A percentile compares a stretch with the other conserved stretches of the same genome.
These are phyloP conservation scores for Netelia fuscicornis DNA, from an alignment of 2,888 invertebrate species.

Conservation along the genomic window DNA sequence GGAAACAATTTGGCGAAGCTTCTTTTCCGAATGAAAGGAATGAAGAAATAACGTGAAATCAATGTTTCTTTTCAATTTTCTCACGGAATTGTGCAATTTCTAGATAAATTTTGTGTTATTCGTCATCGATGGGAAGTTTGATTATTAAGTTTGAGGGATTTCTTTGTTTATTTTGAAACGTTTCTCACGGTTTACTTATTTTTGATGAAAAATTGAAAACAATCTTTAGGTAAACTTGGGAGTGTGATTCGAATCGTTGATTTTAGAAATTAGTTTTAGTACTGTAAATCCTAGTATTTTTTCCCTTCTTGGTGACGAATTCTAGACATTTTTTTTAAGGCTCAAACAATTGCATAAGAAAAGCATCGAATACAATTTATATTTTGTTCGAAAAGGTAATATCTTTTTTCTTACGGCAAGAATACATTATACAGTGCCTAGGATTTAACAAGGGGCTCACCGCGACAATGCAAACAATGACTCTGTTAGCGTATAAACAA, in stretches of 20 bases:
- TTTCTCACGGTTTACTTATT: too few relatives aligned
- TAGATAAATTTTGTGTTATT: background rate
- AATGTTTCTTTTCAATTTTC: background rate
- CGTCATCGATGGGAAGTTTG: background rate
- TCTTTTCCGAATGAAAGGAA: background rate
- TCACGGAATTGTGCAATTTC: background rate
- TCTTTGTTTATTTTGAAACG: too few relatives aligned
- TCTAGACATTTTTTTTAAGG: background rate
- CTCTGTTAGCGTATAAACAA: background rate
- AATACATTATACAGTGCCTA: conserved; percentile 7
- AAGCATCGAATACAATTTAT: background rate
- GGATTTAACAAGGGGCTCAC: conserved; percentile 28
- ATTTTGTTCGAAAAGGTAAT: too few relatives aligned
- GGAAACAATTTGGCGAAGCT: background rate
- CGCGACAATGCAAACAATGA: conserved; percentile 33
- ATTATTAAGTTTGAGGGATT: too few relatives aligned
- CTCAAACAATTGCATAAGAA: background rate
- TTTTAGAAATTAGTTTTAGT: background rate
- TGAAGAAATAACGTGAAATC: background rate
- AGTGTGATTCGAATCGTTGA: background rate
- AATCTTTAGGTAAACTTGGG: too few relatives aligned
- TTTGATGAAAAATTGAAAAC: too few relatives aligned
- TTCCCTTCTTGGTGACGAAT: background rate
- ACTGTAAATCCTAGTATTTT: background rate
- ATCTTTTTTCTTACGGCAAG: conserved; percentile 3